These are phyloP conservation scores for Eilema depressum DNA, from an alignment of 2,888 invertebrate species.

Conservation along the genomic window DNA sequence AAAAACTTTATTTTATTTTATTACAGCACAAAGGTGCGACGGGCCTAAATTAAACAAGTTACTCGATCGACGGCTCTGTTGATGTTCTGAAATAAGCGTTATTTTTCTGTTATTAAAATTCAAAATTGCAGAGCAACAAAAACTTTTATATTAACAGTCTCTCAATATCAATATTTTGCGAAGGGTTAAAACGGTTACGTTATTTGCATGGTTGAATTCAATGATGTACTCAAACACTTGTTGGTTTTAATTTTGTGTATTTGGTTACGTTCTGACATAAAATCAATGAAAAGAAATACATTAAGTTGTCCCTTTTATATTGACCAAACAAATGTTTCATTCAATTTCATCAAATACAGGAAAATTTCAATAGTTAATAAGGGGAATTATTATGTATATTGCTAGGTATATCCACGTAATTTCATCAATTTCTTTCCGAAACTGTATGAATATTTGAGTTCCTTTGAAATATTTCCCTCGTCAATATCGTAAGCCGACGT, in stretches of 20 bases:
- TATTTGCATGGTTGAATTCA: conserved; percentile 62
- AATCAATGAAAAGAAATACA: conserved; percentile 16
- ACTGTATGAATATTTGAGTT: conserved; percentile 36
- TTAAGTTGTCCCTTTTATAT: background rate
- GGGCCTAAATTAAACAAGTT: conserved; percentile 72
- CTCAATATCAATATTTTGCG: conserved; percentile 68
- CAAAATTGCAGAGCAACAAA: conserved; percentile 41
- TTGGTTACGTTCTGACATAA: conserved; percentile 15
- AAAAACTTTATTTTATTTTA: conserved; percentile 65
- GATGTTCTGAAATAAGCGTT: conserved; percentile 56
- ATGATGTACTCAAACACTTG: conserved; percentile 51
- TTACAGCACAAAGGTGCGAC: conserved; percentile 70
- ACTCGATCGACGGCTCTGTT: conserved; percentile 44
- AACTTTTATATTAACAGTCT: conserved; percentile 54
- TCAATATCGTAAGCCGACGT: conserved; percentile 26
- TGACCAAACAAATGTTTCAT: conserved; percentile 1
- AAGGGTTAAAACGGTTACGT: conserved; percentile 60
- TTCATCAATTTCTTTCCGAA: conserved; percentile 15
- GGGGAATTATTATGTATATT: conserved; percentile 30
- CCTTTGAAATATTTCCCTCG: conserved; percentile 34
- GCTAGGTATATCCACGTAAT: background rate
- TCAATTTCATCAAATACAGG: background rate
- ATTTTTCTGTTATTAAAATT: conserved; percentile 46
- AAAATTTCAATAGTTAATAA: conserved; percentile 1
- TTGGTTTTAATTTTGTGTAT: conserved; percentile 37